phyloP scores from a whole-genome alignment of 2,113 vertebrate genomes.

The Halcyon senegalensis region DNA sequence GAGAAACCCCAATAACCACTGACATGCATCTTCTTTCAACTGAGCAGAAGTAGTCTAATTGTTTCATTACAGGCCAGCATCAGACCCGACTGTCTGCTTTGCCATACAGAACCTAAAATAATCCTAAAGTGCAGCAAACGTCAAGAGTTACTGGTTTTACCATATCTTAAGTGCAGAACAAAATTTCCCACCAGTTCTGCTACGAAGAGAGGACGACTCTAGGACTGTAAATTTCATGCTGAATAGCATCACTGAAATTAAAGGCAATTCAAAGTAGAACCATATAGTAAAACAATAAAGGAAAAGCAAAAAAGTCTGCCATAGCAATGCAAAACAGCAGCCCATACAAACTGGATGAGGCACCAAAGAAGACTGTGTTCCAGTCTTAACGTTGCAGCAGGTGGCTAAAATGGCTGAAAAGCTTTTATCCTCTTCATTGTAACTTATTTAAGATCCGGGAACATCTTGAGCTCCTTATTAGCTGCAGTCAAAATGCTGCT shows the following conservation, averaged over 20 bases:
- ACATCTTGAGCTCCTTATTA: neutral
- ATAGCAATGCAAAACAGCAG: neutral
- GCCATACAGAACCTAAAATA: neutral
- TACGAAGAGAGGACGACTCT: neutral
- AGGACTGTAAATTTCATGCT: neutral
- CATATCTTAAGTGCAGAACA: constrained; percentile 55
- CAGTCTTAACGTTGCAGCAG: fast-evolving
- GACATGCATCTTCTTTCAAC: neutral
- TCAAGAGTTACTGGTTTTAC: constrained; percentile 35
- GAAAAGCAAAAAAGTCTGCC: constrained; percentile 23
- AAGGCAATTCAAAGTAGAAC: neutral
- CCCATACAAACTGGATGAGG: neutral
- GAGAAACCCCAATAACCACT: neutral
- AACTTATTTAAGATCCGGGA: neutral
- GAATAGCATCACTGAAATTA: constrained; percentile 21
- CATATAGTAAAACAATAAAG: neutral
- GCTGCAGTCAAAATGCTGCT: neutral
- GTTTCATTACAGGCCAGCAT: neutral
- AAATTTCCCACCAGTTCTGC: constrained; percentile 42
- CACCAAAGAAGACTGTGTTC: neutral
- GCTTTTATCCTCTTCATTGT: neutral
- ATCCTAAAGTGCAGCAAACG: constrained; percentile 42
- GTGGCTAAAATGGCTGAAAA: neutral
- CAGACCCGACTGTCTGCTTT: neutral
- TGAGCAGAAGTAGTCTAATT: neutral